Evolutionary conservation across 2,113 vertebrate species (phyloP).

Genomic region (Vulpes lagopus): DNA sequence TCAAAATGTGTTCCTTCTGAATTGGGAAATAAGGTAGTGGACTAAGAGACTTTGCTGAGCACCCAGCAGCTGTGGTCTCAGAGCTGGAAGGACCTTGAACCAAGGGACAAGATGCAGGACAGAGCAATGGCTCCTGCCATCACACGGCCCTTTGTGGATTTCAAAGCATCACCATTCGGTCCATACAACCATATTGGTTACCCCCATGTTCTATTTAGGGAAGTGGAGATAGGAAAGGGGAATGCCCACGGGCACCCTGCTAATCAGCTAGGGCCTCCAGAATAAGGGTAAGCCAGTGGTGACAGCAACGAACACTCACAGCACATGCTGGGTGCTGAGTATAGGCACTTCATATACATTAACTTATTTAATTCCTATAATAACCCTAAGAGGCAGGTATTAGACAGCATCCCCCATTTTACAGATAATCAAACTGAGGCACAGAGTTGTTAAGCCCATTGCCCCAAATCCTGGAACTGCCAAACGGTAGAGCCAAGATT

Average conservation of each 20-base stretch:
- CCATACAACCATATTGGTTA: background rate
- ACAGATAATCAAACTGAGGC: background rate
- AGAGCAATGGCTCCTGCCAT: background rate
- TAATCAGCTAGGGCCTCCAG: background rate
- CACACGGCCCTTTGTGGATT: background rate
- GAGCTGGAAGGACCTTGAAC: background rate
- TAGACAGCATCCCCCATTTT: background rate
- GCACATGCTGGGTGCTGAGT: fast-evolving
- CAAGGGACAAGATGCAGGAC: background rate
- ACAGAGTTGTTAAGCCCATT: background rate
- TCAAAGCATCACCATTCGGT: background rate
- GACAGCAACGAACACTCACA: background rate
- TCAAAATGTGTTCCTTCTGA: background rate
- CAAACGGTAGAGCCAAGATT: background rate
- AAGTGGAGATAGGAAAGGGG: background rate
- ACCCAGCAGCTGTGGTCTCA: background rate
- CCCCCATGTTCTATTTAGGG: background rate
- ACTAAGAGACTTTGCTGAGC: background rate
- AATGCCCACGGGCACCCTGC: background rate
- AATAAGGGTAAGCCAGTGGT: background rate
- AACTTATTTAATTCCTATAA: background rate
- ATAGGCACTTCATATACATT: background rate
- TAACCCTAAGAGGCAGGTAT: background rate
- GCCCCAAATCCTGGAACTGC: background rate
- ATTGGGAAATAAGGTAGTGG: background rate